phyloP scores from a whole-genome alignment of 2,888 invertebrate species.

The Ophioninae sp. region DNA sequence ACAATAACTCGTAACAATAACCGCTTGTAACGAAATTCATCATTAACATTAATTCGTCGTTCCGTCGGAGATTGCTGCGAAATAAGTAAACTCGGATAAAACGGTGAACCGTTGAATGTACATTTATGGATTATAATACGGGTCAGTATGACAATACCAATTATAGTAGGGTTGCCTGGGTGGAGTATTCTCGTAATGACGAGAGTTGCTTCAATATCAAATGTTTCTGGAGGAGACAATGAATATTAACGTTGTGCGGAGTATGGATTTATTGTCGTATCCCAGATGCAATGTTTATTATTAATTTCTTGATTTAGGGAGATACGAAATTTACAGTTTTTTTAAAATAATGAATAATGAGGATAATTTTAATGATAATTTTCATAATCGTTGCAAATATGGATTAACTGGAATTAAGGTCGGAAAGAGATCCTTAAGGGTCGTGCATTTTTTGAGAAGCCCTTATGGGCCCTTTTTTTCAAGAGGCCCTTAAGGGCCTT shows the following conservation, averaged over 20 bases:
- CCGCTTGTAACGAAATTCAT: background rate
- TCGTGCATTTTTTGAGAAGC: too few relatives aligned
- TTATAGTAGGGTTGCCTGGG: background rate
- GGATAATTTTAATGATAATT: background rate
- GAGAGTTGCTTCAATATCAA: background rate
- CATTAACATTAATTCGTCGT: background rate
- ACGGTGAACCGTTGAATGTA: too few relatives aligned
- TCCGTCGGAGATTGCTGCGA: background rate
- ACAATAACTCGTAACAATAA: slow-evolving; percentile 18
- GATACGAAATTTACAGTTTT: background rate
- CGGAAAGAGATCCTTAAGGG: too few relatives aligned
- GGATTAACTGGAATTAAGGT: too few relatives aligned
- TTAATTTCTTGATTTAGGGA: background rate
- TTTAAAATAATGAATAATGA: background rate
- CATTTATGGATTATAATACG: background rate
- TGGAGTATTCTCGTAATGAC: background rate
- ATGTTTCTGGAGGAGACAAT: background rate
- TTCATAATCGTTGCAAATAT: background rate
- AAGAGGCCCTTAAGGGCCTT: too few relatives aligned
- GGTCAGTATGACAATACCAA: background rate
- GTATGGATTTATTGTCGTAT: background rate
- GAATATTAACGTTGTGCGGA: background rate
- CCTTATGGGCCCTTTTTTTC: too few relatives aligned
- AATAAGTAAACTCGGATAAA: background rate
- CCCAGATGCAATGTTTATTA: background rate